These are phyloP conservation scores for Turritopsis dohrnii DNA, from an alignment of 30 jellyfish, hydroid and myxozoan species.

Conservation along the genomic window DNA sequence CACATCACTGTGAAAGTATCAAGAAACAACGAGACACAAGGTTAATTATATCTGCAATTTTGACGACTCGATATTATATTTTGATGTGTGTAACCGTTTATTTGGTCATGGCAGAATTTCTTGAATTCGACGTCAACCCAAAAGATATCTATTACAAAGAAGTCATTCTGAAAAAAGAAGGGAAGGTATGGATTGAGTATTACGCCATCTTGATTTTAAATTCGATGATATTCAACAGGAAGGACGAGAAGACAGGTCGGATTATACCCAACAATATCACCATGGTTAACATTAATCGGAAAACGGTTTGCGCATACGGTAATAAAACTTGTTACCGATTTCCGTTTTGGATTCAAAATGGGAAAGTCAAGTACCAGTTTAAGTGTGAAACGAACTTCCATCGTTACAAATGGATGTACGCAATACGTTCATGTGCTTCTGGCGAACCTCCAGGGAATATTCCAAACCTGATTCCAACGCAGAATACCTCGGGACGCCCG, in stretches of 20 bases:
- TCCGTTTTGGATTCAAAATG: conserved; percentile 75
- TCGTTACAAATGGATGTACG: conserved; percentile 92
- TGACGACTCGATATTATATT: neutral
- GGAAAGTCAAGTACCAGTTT: conserved; percentile 50
- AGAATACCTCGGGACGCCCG: conserved; percentile 15
- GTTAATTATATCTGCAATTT: neutral
- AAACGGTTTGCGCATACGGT: conserved; percentile 53
- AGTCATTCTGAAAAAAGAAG: conserved; percentile 72
- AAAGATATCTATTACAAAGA: conserved; percentile 57
- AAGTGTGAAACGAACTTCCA: conserved; percentile 95
- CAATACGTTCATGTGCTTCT: conserved; percentile 71
- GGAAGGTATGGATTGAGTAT: conserved; percentile 78
- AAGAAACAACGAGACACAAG: neutral
- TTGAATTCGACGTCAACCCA: conserved; percentile 1
- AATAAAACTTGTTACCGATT: conserved; percentile 83
- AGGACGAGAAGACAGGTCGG: conserved; percentile 53
- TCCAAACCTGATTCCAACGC: conserved; percentile 75
- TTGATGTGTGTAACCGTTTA: neutral
- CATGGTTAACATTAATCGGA: conserved; percentile 50
- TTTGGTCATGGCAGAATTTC: conserved; percentile 8
- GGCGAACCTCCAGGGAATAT: conserved; percentile 86
- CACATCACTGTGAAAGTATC: neutral
- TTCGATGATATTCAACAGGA: conserved; percentile 44
- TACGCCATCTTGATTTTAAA: conserved; percentile 69
- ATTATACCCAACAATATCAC: conserved; percentile 64